These are phyloP conservation scores for Aleiodes leptofemur DNA, from an alignment of 2,888 invertebrate species.

Conservation along the genomic window DNA sequence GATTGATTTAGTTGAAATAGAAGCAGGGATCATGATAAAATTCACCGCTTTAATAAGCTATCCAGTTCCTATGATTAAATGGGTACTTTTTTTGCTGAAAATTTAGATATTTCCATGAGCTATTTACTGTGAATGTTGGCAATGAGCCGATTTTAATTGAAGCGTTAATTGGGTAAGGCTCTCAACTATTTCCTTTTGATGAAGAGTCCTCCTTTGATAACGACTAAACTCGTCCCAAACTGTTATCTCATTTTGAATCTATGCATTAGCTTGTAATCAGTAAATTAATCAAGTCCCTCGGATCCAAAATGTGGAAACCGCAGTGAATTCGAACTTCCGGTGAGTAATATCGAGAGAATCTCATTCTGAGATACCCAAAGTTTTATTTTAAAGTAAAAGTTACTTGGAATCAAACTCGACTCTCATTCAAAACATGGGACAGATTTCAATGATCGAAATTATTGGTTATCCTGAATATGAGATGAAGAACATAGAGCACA, in stretches of 20 bases:
- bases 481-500: neutral
- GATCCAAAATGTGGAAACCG: constrained; percentile 3
- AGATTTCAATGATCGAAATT: no score
- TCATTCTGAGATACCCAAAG: neutral
- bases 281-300: neutral
- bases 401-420: no score
- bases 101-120: neutral
- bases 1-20: no score
- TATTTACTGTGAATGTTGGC: constrained; percentile 32
- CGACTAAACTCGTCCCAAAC: constrained; percentile 62
- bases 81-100: neutral
- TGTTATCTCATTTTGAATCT: constrained; percentile 32
- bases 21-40: no score
- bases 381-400: neutral
- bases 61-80: neutral
- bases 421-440: neutral
- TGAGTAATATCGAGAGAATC: neutral
- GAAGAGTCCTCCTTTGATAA: constrained; percentile 68
- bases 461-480: no score
- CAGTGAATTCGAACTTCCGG: constrained; percentile 11
- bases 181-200: constrained; percentile 66
- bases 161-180: constrained; percentile 74
- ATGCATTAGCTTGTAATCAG: constrained; percentile 15
- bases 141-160: constrained; percentile 68
- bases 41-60: no score